phyloP scores from a whole-genome alignment of 2,888 invertebrate species.

The Zaprionus obscuricornis region DNA sequence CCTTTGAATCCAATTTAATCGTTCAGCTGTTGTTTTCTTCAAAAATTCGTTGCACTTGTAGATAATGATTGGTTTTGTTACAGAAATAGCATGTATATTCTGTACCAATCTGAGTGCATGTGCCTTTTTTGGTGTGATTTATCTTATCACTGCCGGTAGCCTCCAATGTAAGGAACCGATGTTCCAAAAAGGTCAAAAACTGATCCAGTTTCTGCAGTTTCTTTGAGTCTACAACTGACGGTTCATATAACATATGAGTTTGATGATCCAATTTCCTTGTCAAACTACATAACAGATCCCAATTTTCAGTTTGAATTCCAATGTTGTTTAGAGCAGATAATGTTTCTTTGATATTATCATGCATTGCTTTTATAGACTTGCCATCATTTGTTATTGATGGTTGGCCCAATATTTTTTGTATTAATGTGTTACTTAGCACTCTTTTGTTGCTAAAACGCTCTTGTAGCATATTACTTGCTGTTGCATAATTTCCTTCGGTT shows the following conservation, averaged over 20 bases:
- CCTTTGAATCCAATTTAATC: not conserved
- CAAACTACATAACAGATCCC: not conserved
- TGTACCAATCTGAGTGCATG: not conserved
- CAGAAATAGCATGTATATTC: too few relatives aligned
- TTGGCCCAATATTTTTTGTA: not conserved
- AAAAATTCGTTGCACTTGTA: not conserved
- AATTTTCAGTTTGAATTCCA: not conserved
- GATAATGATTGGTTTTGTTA: too few relatives aligned
- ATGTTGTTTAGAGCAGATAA: not conserved
- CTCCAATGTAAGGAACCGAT: not conserved
- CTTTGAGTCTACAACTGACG: not conserved
- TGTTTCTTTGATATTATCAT: not conserved
- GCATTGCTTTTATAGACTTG: not conserved
- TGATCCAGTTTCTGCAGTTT: not conserved
- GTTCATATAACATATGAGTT: not conserved
- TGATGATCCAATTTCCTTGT: constrained; percentile 6
- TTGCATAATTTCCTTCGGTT: constrained; percentile 5
- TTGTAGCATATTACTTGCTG: constrained; percentile 12
- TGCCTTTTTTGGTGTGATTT: not conserved
- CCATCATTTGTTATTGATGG: not conserved
- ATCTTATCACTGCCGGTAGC: not conserved
- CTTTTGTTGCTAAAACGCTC: constrained; percentile 12
- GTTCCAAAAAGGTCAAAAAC: not conserved
- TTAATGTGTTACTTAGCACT: not conserved
- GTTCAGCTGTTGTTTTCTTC: not conserved